Evolutionary conservation across 2,888 invertebrate genomes (phyloP).

Genomic region (Cyclophora punctaria): DNA sequence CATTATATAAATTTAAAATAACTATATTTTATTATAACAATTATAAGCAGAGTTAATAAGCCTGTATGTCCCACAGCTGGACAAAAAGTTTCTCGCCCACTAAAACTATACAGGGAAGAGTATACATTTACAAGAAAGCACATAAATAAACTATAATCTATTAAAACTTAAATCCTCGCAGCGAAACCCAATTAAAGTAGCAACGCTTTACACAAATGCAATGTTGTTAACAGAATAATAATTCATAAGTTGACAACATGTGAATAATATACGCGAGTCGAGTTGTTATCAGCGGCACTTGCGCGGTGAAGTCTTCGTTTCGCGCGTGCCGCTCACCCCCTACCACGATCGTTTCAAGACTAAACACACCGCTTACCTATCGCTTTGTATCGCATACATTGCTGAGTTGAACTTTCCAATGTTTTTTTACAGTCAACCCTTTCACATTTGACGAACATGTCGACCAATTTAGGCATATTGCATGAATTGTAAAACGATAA

Average conservation of each 20-base stretch:
- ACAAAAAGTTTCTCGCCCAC: too few species aligned
- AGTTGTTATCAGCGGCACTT: conserved; percentile 61
- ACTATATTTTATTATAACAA: too few species aligned
- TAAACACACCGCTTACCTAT: conserved; percentile 14
- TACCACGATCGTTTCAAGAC: conserved; percentile 27
- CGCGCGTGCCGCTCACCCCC: conserved; percentile 50
- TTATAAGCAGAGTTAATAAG: too few species aligned
- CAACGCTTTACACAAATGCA: conserved; percentile 42
- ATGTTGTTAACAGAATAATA: conserved; percentile 56
- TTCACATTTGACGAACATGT: too few species aligned
- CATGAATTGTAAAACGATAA: too few species aligned
- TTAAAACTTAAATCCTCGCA: conserved; percentile 24
- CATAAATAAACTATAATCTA: background rate
- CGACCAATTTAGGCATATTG: too few species aligned
- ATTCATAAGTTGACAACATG: conserved; percentile 68
- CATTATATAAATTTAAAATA: too few species aligned
- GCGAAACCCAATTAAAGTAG: conserved; percentile 35
- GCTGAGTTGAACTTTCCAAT: conserved; percentile 22
- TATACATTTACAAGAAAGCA: too few species aligned
- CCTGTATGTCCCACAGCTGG: too few species aligned
- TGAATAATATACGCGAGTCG: conserved; percentile 58
- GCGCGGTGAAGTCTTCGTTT: conserved; percentile 53
- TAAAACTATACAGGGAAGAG: too few species aligned
- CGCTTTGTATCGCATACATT: conserved; percentile 37
- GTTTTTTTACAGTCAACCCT: too few species aligned